These are phyloP conservation scores for Pseudotriccus pelzelni DNA, from an alignment of 2,797 vertebrate genomes.

Conservation along the genomic window DNA sequence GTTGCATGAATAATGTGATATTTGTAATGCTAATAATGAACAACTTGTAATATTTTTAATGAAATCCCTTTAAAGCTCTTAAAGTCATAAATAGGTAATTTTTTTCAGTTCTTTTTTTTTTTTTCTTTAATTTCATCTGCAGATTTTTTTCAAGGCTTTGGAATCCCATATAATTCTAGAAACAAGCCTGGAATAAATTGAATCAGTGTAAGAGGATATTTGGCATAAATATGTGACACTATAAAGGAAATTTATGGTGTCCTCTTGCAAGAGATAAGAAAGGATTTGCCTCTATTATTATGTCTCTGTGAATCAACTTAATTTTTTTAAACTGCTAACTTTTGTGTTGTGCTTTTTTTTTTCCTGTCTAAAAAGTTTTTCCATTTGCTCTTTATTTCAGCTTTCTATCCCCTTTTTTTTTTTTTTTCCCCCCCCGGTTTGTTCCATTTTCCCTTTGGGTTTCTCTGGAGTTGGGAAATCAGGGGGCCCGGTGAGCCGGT, in stretches of 20 bases:
- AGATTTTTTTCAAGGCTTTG: slow-evolving; percentile 52
- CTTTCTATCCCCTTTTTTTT: background rate
- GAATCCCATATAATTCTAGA: slow-evolving; percentile 68
- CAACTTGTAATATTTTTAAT: slow-evolving; percentile 67
- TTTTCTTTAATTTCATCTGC: slow-evolving; percentile 65
- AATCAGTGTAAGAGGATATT: slow-evolving; percentile 68
- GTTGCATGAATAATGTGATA: background rate
- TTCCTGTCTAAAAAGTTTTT: background rate
- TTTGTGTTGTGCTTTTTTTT: background rate
- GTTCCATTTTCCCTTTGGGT: background rate
- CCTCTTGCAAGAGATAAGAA: slow-evolving; percentile 28
- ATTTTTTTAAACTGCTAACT: background rate
- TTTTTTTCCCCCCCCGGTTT: background rate
- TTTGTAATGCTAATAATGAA: slow-evolving; percentile 53
- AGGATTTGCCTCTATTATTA: slow-evolving; percentile 21
- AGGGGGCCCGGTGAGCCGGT: background rate
- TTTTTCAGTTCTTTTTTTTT: slow-evolving; percentile 21
- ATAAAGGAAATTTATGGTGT: slow-evolving; percentile 30
- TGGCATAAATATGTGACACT: slow-evolving; percentile 61
- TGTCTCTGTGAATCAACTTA: background rate
- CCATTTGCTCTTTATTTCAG: background rate
- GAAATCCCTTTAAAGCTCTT: slow-evolving; percentile 63
- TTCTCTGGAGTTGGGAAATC: background rate
- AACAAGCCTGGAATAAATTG: slow-evolving; percentile 69
- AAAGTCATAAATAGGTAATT: slow-evolving; percentile 58